Conservation (phyloP, 2,113 vertebrate species). For the Charina bottae region DNA sequence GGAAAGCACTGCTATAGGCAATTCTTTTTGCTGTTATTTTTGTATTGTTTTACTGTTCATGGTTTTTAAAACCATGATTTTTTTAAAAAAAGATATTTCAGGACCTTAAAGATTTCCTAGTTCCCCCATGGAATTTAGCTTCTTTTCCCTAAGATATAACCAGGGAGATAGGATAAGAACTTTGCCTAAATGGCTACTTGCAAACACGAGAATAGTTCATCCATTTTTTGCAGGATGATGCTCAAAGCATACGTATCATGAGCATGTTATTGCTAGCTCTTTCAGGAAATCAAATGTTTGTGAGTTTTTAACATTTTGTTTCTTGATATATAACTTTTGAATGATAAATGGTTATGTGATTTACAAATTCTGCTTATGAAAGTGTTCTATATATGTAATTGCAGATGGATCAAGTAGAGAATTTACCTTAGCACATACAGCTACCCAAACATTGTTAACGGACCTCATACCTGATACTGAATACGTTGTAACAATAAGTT, state of each 20-base stretch:
- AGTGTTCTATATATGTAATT: slow-evolving; percentile 60
- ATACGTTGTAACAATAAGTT: slow-evolving; percentile 84
- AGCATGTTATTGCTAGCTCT: neutral
- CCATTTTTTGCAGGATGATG: neutral
- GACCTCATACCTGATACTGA: slow-evolving; percentile 86
- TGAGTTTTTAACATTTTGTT: slow-evolving; percentile 2
- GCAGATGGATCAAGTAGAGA: slow-evolving; percentile 86
- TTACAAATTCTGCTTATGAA: slow-evolving; percentile 39
- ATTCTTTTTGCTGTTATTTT: neutral
- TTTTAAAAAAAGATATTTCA: neutral
- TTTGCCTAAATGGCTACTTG: neutral
- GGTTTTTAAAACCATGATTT: neutral
- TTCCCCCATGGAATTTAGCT: neutral
- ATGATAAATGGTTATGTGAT: neutral
- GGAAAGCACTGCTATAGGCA: too few species aligned
- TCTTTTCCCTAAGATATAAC: neutral
- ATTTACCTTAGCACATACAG: slow-evolving; percentile 82
- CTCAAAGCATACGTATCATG: neutral
- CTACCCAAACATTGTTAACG: slow-evolving; percentile 84
- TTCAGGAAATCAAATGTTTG: neutral
- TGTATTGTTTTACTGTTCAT: neutral
- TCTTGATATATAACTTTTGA: neutral
- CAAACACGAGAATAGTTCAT: neutral
- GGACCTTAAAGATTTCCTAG: neutral
- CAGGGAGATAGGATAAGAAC: neutral